A percentile compares a stretch with the other conserved stretches of the same genome.
These are phyloP conservation scores for Chrysotoxum bicinctum DNA, from an alignment of 2,888 invertebrate genomes.

Conservation along the genomic window DNA sequence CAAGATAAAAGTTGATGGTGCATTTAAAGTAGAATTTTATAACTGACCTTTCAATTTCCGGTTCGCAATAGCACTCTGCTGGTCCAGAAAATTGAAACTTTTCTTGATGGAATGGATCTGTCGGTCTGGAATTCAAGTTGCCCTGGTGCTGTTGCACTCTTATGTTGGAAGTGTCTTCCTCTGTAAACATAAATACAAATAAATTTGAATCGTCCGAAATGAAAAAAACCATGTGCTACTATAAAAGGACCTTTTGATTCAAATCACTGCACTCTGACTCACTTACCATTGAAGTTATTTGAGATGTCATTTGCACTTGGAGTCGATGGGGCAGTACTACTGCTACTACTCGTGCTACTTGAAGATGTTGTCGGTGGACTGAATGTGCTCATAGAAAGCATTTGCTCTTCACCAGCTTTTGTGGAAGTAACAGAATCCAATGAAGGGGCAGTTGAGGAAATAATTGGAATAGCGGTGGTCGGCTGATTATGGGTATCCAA, in stretches of 20 bases:
- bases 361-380: constrained; percentile 20
- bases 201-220: background rate
- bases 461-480: constrained; percentile 39
- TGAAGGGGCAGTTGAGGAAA: constrained; percentile 27
- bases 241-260: constrained; percentile 1
- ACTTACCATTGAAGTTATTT: constrained; percentile 73
- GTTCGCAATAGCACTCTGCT: constrained; percentile 81
- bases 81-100: constrained; percentile 78
- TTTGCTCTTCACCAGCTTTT: background rate
- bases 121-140: constrained; percentile 44
- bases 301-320: constrained; percentile 74
- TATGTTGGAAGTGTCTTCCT: constrained; percentile 43
- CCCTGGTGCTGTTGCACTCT: constrained; percentile 30
- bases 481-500: constrained; percentile 29
- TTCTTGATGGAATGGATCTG: constrained; percentile 76
- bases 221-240: constrained; percentile 1
- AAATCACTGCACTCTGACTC: constrained; percentile 12
- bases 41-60: constrained; percentile 79
- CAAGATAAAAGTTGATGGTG: background rate
- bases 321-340: constrained; percentile 33
- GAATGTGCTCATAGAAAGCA: constrained; percentile 32
- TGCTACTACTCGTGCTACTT: constrained; percentile 18
- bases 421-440: constrained; percentile 38
- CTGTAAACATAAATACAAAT: constrained; percentile 36
- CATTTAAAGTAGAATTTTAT: background rate